Evolutionary conservation across 2,113 vertebrate genomes (phyloP).

Genomic region (Lagopus muta): DNA sequence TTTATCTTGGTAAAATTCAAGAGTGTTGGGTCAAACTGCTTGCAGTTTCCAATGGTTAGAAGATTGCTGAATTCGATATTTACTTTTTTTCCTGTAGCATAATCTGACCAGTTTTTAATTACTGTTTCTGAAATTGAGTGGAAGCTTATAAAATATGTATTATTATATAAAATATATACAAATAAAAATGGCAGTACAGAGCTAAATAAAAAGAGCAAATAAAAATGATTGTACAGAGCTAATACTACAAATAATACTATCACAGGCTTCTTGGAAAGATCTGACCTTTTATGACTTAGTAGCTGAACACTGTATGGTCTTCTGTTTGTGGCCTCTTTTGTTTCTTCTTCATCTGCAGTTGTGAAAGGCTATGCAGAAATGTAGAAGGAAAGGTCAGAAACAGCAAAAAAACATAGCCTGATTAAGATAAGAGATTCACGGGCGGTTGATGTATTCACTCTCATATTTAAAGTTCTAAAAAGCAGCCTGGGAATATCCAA

Average conservation of each 20-base stretch:
- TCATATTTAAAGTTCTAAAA: constrained; percentile 9
- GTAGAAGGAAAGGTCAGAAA: not conserved
- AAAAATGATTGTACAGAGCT: too few species aligned
- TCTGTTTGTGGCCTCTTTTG: not conserved
- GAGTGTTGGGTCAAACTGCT: not conserved
- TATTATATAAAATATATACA: not conserved
- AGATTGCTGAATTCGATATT: not conserved
- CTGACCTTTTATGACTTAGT: not conserved
- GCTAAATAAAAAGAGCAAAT: too few species aligned
- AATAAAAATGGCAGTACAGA: not conserved
- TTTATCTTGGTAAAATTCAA: constrained; percentile 29
- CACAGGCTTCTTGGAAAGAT: not conserved
- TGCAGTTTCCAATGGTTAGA: not conserved
- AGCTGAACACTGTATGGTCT: not conserved
- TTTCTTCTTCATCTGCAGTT: not conserved
- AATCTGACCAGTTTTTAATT: not conserved
- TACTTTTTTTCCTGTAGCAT: not conserved
- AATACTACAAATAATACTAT: not conserved
- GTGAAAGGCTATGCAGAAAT: not conserved
- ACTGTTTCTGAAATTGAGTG: constrained; percentile 10
- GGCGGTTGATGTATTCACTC: not conserved
- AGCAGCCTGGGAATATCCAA: not conserved
- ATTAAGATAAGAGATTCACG: not conserved
- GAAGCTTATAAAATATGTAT: not conserved
- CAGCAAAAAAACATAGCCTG: not conserved